Percentiles rank a stretch among this genome's conserved stretches.
Conservation (phyloP, 2,113 vertebrate species). For the Anseranas semipalmata region DNA sequence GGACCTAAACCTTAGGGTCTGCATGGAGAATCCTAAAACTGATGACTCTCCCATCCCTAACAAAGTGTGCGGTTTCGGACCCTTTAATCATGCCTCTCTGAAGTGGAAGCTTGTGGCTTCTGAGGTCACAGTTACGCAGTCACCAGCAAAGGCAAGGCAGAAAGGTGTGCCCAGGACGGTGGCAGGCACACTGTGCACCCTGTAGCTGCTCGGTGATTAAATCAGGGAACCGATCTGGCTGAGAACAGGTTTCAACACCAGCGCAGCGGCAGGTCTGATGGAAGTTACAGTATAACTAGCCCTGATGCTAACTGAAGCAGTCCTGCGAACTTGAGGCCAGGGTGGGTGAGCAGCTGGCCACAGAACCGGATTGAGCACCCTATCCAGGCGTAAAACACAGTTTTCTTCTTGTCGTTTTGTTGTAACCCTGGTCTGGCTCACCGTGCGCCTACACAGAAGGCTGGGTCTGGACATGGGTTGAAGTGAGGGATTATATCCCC, state of each 20-base stretch:
- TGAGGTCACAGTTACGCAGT: background rate
- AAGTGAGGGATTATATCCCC: background rate
- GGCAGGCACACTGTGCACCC: background rate
- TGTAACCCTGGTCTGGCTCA: background rate
- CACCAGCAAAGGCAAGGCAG: background rate
- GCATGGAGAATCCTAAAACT: background rate
- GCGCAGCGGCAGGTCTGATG: background rate
- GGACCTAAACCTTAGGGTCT: background rate
- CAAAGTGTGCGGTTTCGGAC: background rate
- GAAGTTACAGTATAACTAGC: background rate
- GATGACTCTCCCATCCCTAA: background rate
- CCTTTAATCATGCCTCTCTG: background rate
- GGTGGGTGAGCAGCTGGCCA: background rate
- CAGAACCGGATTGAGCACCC: background rate
- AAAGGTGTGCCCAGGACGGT: background rate
- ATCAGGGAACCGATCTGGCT: background rate
- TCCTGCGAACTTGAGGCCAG: background rate
- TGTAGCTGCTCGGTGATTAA: background rate
- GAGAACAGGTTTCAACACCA: background rate
- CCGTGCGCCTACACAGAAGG: background rate
- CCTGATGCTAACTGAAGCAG: background rate
- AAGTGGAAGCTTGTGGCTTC: background rate
- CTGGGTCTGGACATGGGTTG: background rate
- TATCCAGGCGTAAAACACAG: background rate
- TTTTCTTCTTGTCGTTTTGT: background rate